Percentiles rank a stretch among this genome's conserved stretches.
Evolutionary conservation across 35 echinoderm and acorn worm species (phyloP).

Genomic region (Eucidaris tribuloides): DNA sequence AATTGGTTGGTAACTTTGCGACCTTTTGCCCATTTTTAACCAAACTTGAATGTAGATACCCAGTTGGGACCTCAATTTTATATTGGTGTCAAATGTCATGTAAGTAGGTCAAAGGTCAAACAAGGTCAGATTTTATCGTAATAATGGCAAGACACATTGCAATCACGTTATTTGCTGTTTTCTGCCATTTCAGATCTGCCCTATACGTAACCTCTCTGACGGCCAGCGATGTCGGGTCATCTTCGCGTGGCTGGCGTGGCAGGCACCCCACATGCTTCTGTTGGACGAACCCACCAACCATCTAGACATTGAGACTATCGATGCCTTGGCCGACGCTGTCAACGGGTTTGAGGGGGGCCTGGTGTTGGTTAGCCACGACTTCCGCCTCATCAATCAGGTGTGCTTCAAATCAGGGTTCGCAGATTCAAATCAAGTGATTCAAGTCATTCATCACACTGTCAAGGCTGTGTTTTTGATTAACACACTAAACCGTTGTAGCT

Average conservation of each 20-base stretch:
- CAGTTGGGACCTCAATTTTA: no score
- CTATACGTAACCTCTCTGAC: slow-evolving; percentile 91
- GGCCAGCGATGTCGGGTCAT: slow-evolving; percentile 92
- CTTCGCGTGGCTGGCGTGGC: slow-evolving; percentile 88
- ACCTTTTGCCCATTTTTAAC: no score
- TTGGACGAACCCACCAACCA: slow-evolving; percentile 99
- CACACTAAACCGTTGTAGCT: not conserved
- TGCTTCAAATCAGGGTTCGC: not conserved
- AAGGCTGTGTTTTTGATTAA: not conserved
- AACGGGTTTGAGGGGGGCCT: slow-evolving; percentile 90
- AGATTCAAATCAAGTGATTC: no score
- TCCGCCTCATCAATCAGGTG: slow-evolving; percentile 98
- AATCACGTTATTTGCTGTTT: no score
- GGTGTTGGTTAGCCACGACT: slow-evolving; percentile 98
- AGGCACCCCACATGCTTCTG: slow-evolving; percentile 75
- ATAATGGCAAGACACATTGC: no score
- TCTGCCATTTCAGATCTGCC: slow-evolving; percentile 66
- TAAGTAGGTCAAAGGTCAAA: no score
- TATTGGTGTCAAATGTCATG: no score
- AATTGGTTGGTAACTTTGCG: no score
- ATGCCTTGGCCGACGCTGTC: slow-evolving; percentile 96
- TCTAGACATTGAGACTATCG: slow-evolving; percentile 98
- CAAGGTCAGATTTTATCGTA: no score
- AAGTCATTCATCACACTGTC: not conserved
- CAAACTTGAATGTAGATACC: no score